Evolutionary conservation across 2,113 vertebrate genomes (phyloP).

Genomic region (Vombatus ursinus): DNA sequence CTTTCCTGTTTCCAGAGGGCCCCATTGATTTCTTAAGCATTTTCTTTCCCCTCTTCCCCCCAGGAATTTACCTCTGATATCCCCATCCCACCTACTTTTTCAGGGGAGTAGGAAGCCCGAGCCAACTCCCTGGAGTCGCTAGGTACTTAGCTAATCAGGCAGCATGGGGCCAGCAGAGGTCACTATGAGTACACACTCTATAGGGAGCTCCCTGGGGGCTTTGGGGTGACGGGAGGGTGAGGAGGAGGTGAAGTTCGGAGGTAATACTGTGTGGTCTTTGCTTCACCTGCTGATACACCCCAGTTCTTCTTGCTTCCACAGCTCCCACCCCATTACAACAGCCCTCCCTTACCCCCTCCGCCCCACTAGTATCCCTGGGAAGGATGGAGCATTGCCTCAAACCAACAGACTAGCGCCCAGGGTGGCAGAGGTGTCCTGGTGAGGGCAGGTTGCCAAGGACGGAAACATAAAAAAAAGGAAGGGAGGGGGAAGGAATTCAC

Average conservation of each 20-base stretch:
- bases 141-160: neutral
- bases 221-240: neutral
- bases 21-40: too few relatives aligned
- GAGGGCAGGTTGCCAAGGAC: constrained; percentile 72
- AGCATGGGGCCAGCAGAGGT: constrained; percentile 10
- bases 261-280: neutral
- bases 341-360: neutral
- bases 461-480: constrained; percentile 83
- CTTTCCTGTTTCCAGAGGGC: neutral
- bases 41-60: too few relatives aligned
- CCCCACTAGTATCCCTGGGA: neutral
- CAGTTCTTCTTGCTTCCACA: neutral
- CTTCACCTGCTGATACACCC: neutral
- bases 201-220: neutral
- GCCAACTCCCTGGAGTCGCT: constrained; percentile 16
- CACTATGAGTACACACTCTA: neutral
- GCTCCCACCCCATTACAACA: neutral
- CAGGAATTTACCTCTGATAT: neutral
- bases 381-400: neutral
- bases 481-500: constrained; percentile 86
- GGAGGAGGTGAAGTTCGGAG: neutral
- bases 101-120: neutral
- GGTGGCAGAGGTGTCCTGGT: constrained; percentile 63
- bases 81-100: neutral
- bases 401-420: constrained; percentile 25